Conservation (phyloP, 1,140 invertebrate species). For the Brachionus sp. region DNA sequence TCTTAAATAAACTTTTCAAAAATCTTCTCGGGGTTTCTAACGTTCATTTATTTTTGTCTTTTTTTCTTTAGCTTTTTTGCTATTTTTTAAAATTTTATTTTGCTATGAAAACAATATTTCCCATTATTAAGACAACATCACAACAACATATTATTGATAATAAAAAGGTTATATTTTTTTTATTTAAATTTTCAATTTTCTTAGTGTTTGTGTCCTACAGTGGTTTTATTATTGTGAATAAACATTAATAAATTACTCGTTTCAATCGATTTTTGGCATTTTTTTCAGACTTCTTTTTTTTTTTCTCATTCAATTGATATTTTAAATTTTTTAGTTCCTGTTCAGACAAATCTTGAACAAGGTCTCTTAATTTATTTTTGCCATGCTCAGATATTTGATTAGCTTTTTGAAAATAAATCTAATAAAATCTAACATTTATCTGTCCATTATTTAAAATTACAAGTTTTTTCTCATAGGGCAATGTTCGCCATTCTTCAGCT, state of each 20-base stretch:
- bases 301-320: neutral
- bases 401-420: slow-evolving; percentile 19
- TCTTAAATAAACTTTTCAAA: too few species aligned
- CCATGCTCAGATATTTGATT: neutral
- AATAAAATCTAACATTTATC: neutral
- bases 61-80: too few species aligned
- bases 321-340: neutral
- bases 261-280: neutral
- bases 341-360: neutral
- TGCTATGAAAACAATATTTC: too few species aligned
- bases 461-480: neutral
- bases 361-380: neutral
- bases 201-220: too few species aligned
- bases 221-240: neutral
- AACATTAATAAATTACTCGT: neutral
- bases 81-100: too few species aligned
- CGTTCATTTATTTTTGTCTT: too few species aligned
- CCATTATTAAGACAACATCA: too few species aligned
- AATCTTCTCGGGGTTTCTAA: too few species aligned
- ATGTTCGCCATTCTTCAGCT: neutral
- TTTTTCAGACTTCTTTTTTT: neutral
- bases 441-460: neutral
- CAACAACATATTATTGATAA: too few species aligned
- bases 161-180: too few species aligned
- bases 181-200: too few species aligned